Conservation (phyloP, 2,113 vertebrate genomes). For the Phalacrocorax aristotelis region DNA sequence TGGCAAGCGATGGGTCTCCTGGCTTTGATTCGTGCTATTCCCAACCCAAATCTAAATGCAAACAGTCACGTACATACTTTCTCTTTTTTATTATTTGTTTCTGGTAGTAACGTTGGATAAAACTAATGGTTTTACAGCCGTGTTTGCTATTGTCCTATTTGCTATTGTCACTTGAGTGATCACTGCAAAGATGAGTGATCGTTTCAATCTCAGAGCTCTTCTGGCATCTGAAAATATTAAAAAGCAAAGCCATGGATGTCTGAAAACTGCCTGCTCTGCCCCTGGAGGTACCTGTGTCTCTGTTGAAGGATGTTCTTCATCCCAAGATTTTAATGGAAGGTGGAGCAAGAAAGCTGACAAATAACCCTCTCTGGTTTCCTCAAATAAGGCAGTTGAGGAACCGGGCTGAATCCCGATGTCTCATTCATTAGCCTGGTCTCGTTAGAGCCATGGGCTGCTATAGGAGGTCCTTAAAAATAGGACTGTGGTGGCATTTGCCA, state of each 20-base stretch:
- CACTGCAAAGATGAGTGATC: not conserved
- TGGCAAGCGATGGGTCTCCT: not conserved
- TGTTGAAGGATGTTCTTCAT: not conserved
- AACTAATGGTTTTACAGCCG: not conserved
- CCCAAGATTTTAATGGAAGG: not conserved
- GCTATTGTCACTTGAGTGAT: not conserved
- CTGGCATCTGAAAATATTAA: not conserved
- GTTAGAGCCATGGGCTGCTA: not conserved
- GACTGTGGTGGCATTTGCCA: too few species aligned
- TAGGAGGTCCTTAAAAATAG: not conserved
- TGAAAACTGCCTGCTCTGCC: not conserved
- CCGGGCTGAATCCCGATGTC: not conserved
- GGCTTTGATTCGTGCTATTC: not conserved
- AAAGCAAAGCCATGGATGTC: not conserved
- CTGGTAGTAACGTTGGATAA: accelerated
- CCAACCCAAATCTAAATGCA: accelerated
- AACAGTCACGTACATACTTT: accelerated
- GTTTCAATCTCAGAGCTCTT: not conserved
- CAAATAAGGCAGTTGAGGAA: not conserved
- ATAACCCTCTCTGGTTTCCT: not conserved
- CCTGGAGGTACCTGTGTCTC: not conserved
- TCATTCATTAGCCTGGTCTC: not conserved
- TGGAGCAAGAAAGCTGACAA: not conserved
- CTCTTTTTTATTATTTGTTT: not conserved
- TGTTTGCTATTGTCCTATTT: not conserved